These are phyloP conservation scores for Idaea dimidiata DNA, from an alignment of 2,888 invertebrate species.

Conservation along the genomic window DNA sequence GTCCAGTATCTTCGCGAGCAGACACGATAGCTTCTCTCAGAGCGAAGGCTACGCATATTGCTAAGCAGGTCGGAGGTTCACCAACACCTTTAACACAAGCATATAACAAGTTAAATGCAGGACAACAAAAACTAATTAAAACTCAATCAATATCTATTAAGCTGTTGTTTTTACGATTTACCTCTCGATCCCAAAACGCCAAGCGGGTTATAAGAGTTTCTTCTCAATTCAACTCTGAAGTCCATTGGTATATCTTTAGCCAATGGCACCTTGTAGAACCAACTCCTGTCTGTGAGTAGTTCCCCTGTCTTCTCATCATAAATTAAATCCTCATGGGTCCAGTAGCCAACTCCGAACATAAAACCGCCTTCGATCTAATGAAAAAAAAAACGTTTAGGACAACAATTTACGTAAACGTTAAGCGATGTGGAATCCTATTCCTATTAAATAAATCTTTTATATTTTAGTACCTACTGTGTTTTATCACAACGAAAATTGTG, in stretches of 20 bases:
- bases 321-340: slow-evolving; percentile 86
- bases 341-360: slow-evolving; percentile 87
- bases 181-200: slow-evolving; percentile 54
- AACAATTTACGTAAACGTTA: background rate
- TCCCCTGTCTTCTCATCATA: slow-evolving; percentile 84
- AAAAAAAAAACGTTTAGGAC: background rate
- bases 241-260: slow-evolving; percentile 89
- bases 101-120: background rate
- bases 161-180: slow-evolving; percentile 20
- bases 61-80: slow-evolving; percentile 75
- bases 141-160: background rate
- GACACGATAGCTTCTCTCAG: slow-evolving; percentile 83
- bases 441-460: too few relatives aligned
- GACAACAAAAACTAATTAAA: background rate
- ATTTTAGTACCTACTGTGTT: too few relatives aligned
- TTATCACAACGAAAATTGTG: background rate
- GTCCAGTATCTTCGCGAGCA: slow-evolving; percentile 81
- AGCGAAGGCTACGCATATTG: slow-evolving; percentile 78
- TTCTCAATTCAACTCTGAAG: slow-evolving; percentile 84
- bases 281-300: slow-evolving; percentile 87
- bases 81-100: slow-evolving; percentile 62
- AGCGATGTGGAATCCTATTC: too few relatives aligned
- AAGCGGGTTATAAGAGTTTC: slow-evolving; percentile 84
- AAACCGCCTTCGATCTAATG: slow-evolving; percentile 86
- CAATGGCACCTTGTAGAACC: slow-evolving; percentile 89